A percentile compares a stretch with the other conserved stretches of the same genome.
These are phyloP conservation scores for Synergus japonicus DNA, from an alignment of 2,888 invertebrate genomes.

Conservation along the genomic window DNA sequence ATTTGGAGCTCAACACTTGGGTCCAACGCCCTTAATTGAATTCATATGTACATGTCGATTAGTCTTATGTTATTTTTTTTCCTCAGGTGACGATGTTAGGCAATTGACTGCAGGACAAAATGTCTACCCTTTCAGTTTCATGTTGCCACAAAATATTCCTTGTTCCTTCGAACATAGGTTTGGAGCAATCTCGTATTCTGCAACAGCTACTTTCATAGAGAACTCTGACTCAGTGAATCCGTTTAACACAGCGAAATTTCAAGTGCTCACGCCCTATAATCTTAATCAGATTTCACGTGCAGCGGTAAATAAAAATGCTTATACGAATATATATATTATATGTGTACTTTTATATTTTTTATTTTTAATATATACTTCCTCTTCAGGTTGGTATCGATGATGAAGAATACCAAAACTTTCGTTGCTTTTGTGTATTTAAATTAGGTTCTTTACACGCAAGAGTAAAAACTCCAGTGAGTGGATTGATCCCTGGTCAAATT, in stretches of 20 bases:
- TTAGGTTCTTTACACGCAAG: slow-evolving; percentile 83
- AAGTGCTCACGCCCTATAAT: slow-evolving; percentile 24
- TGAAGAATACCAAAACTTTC: slow-evolving; percentile 46
- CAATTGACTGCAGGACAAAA: slow-evolving; percentile 3
- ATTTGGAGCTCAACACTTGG: no score
- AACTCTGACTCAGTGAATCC: background rate
- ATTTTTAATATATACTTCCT: background rate
- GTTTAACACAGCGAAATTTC: slow-evolving; percentile 5
- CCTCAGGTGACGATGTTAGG: slow-evolving; percentile 11
- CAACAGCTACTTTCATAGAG: slow-evolving; percentile 27
- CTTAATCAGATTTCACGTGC: slow-evolving; percentile 21
- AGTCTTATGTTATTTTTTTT: background rate
- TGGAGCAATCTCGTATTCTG: slow-evolving; percentile 13
- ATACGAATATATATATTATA: background rate
- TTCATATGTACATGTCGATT: no score
- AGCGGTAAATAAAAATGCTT: slow-evolving; percentile 2
- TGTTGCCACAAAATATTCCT: slow-evolving; percentile 22
- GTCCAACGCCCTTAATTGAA: no score
- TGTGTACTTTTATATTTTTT: background rate
- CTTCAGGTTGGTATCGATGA: slow-evolving; percentile 56
- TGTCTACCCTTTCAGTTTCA: slow-evolving; percentile 3
- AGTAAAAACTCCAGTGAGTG: slow-evolving; percentile 83
- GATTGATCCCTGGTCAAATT: slow-evolving; percentile 86
- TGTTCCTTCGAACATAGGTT: slow-evolving; percentile 25
- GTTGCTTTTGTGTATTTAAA: slow-evolving; percentile 85